Conservation (phyloP, 53 echinoderm and acorn worm species). For the Pentamera pediparva region DNA sequence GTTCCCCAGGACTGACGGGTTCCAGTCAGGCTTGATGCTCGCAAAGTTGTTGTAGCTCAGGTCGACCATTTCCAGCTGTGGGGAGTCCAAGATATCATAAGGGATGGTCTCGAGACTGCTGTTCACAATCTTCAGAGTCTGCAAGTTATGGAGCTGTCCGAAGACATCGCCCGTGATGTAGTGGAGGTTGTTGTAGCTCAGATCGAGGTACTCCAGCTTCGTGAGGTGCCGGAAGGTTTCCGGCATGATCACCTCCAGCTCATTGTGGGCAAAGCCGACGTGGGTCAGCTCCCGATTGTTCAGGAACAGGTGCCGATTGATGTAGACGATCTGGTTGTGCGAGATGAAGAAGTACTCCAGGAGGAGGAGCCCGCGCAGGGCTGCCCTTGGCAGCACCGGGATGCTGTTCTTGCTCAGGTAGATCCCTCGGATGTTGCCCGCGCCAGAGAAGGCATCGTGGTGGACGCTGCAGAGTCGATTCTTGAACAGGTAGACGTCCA, state of each 20-base stretch:
- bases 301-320: conserved; percentile 25
- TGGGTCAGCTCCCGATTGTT: conserved; percentile 30
- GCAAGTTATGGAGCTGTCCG: neutral
- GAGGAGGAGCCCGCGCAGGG: neutral
- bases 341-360: conserved; percentile 37
- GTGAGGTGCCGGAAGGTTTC: conserved; percentile 5
- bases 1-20: neutral
- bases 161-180: neutral
- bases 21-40: neutral
- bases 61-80: neutral
- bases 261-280: conserved; percentile 9
- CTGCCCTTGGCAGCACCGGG: neutral
- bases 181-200: conserved; percentile 21
- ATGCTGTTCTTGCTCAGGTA: conserved; percentile 52
- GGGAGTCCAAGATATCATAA: neutral
- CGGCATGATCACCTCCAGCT: neutral
- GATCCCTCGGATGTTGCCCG: conserved; percentile 29
- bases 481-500: conserved; percentile 32
- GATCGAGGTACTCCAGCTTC: conserved; percentile 16
- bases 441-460: conserved; percentile 32
- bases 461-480: conserved; percentile 25
- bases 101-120: neutral
- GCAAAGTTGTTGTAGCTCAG: conserved; percentile 14
- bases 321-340: conserved; percentile 26
- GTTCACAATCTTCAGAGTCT: conserved; percentile 1